Conservation (phyloP, 2,888 invertebrate genomes). For the Empis livida region DNA sequence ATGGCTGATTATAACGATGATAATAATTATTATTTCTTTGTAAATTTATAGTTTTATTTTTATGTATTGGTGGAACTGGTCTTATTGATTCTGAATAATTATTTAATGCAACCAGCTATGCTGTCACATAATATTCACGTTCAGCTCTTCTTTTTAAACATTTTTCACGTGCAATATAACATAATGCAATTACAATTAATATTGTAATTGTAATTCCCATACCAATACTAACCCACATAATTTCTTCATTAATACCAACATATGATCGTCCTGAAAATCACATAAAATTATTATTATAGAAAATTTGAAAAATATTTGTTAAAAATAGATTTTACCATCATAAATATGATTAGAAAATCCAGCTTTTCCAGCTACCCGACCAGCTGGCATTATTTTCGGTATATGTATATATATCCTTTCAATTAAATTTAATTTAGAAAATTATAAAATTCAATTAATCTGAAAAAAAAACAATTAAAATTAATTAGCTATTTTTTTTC, state of each 20-base stretch:
- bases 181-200: conserved; percentile 67
- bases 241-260: conserved; percentile 75
- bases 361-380: conserved; percentile 36
- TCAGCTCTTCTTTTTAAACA: conserved; percentile 53
- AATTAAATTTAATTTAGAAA: too few relatives aligned
- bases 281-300: background rate
- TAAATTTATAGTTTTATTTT: too few relatives aligned
- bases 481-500: too few relatives aligned
- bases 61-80: too few relatives aligned
- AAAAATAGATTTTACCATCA: conserved; percentile 22
- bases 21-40: too few relatives aligned
- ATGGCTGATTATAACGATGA: too few relatives aligned
- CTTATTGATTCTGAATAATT: too few relatives aligned
- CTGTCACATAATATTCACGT: conserved; percentile 52
- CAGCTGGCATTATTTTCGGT: conserved; percentile 27
- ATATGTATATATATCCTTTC: too few relatives aligned
- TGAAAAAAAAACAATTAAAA: too few relatives aligned
- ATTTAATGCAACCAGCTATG: conserved; percentile 32
- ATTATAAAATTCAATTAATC: too few relatives aligned
- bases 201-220: conserved; percentile 51
- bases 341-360: conserved; percentile 35
- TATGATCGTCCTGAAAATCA: conserved; percentile 56
- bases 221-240: conserved; percentile 79
- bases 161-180: conserved; percentile 70
- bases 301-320: background rate